Base-by-base conservation (phyloP, 1,140 invertebrate species). In the Leptonema lineaticorne region DNA sequence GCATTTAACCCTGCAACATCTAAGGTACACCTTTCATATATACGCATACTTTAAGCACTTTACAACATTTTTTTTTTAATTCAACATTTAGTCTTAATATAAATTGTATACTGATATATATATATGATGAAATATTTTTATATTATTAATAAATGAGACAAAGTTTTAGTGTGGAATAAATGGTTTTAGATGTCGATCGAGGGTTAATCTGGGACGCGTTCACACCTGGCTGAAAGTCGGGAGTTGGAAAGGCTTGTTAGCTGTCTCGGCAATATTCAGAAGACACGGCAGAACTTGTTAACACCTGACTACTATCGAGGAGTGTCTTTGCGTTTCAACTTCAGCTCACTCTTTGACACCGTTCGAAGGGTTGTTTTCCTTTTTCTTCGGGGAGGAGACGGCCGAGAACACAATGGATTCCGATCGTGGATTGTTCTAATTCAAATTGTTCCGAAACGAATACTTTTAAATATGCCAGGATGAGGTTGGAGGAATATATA, bases 221-320 rank as follows among this genome's bases (percentile, higher is more conserved):
- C 62, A 50, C 62, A 64, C 62, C 62, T 64, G 62, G 62, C 28
- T 18, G 16, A 26, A 30, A 28, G 41, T 46, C 16, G 46, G 29
- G 62, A 20, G 26, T 9, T 20, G 28, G 9, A 20, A 24, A 59
- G 57, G 33, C 45, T 64, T 64, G 62, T 64, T 64, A 64, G 62
- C 62, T 64, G 62, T 64, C 62, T n/a, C 26, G 20, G 45, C 45
- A 53, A 11, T 24, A 24, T 11, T 22, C 14, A 2, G 50, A 11
- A 46, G 62, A 50, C 41, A 48, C 5, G 62, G 41, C 45, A 26
- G 20, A 46, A 64, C 62, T 64, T 64, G 62, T 64, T 64, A 64
- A 64, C 62, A 64, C 62, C 62, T 64, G 62, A 64, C 62, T 64
- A 64, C 62, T 45, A 64, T 27, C 59, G 29, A 33, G 27, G 50